Base-by-base conservation (phyloP, 2,888 invertebrate species). In the Andricus curvator region DNA sequence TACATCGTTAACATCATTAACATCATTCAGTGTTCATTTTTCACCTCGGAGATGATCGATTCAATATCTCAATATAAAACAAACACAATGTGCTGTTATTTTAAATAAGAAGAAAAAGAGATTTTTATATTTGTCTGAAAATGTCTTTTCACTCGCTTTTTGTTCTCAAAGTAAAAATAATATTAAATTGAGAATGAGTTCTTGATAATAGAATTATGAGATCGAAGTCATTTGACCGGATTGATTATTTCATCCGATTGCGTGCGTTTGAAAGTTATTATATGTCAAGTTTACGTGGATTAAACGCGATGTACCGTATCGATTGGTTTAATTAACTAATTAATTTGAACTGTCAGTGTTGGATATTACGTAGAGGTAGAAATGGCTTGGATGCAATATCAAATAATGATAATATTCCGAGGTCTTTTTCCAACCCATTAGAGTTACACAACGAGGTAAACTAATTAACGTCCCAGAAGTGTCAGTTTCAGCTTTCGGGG, bases 1-100 rank as follows among this genome's bases (percentile, higher is more conserved):
- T 89, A 89, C 89, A 89, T 80, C 62, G 48, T 48, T 15, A 48
- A 48, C 48, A 56, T 74, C 70, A 51, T 74, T 44, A 70, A 48
- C 29, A 48, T 65, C 64, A 77, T 77, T 82, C 20, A 51, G 48
- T 51, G 33, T 51, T 51, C 29, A n/a, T 20, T 70, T 70, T 51
- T 48, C 51, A 70, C 29, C 70, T 17, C 70, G 51, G 2, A 70
- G 33, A 9, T 70, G 48, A 70, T 51, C 70, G 4, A 44, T n/a
- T n/a, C 8, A n/a, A 41, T 51, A 4, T 70, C 8, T 29, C 2
- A 51, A 70, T 62, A 22, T 13, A 25, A 15, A 62, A 25, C 15
- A 62, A 8, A n/a, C n/a, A n/a, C n/a, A 56, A n/a, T 11, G n/a
- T 56, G 0, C n/a, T n/a, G 51, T 6, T 56, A 2, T n/a, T 56